Evolutionary conservation across 2,888 invertebrate genomes (phyloP).

Genomic region (Eilema caniola): DNA sequence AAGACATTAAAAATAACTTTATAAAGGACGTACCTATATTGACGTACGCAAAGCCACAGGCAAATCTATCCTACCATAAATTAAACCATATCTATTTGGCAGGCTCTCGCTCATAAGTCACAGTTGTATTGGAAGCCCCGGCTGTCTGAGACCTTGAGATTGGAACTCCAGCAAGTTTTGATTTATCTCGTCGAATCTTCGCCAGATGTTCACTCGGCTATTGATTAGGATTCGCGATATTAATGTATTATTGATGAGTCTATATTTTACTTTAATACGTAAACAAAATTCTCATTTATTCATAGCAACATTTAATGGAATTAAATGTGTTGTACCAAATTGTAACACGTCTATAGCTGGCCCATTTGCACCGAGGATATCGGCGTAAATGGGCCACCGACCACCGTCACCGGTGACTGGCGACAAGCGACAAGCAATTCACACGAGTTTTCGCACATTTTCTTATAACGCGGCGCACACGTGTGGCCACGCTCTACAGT

Average conservation of each 20-base stretch:
- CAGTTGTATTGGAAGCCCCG: conserved; percentile 19
- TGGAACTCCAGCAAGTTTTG: conserved; percentile 53
- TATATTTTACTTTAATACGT: neutral
- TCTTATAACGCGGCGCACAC: no score
- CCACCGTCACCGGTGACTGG: no score
- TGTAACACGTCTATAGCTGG: no score
- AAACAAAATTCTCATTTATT: neutral
- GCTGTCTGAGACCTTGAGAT: conserved; percentile 39
- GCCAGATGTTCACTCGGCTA: conserved; percentile 46
- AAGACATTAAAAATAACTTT: no score
- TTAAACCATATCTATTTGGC: neutral
- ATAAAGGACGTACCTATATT: no score
- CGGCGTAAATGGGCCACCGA: no score
- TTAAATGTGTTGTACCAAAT: no score
- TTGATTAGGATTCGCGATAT: conserved; percentile 27
- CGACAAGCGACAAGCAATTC: no score
- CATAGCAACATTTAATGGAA: no score
- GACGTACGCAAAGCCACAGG: neutral
- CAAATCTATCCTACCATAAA: neutral
- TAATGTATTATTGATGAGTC: neutral
- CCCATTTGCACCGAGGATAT: no score
- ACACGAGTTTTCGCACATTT: no score
- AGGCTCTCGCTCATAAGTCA: neutral
- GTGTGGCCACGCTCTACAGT: no score
- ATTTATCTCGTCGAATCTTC: conserved; percentile 50